A percentile compares a stretch with the other conserved stretches of the same genome.
Conservation (phyloP, 1,140 invertebrate genomes). For the Brachionus sp. region DNA sequence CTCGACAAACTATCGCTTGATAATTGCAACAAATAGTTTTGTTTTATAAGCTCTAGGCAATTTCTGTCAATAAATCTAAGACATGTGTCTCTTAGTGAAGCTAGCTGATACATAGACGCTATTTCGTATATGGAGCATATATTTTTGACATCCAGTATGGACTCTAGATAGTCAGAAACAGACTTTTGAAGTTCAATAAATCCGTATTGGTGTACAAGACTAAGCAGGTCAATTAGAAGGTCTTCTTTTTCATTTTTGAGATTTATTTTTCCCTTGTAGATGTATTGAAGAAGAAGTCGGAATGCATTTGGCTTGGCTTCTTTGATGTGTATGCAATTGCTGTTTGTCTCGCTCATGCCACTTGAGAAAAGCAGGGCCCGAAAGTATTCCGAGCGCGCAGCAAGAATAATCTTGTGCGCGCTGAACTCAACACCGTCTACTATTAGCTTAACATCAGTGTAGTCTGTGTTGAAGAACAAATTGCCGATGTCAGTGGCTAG, state of each 20-base stretch:
- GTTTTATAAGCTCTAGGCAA: conserved; percentile 75
- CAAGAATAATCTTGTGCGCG: conserved; percentile 84
- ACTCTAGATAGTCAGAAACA: conserved; percentile 85
- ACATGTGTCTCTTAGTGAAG: conserved; percentile 66
- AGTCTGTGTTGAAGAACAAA: conserved; percentile 63
- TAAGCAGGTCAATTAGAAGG: conserved; percentile 77
- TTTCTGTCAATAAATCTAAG: conserved; percentile 78
- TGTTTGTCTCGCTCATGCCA: conserved; percentile 79
- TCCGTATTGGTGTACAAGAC: conserved; percentile 87
- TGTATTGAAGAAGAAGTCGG: conserved; percentile 82
- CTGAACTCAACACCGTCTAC: conserved; percentile 78
- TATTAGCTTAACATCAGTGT: conserved; percentile 82
- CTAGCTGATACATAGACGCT: conserved; percentile 71
- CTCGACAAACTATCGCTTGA: conserved; percentile 68
- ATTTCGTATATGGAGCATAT: conserved; percentile 88
- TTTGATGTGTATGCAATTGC: conserved; percentile 74
- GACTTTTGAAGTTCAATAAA: conserved; percentile 83
- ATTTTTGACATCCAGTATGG: conserved; percentile 79
- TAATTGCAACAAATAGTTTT: conserved; percentile 76
- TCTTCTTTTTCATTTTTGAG: conserved; percentile 78
- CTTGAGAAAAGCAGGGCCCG: conserved; percentile 79
- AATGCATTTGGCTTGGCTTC: conserved; percentile 82
- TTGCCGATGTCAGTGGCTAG: conserved; percentile 21
- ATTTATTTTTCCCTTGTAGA: conserved; percentile 86
- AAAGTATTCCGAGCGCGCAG: conserved; percentile 90